Percentiles rank a stretch among this genome's conserved stretches.
phyloP scores from a whole-genome alignment of 1,140 invertebrate species.

The Battus philenor region DNA sequence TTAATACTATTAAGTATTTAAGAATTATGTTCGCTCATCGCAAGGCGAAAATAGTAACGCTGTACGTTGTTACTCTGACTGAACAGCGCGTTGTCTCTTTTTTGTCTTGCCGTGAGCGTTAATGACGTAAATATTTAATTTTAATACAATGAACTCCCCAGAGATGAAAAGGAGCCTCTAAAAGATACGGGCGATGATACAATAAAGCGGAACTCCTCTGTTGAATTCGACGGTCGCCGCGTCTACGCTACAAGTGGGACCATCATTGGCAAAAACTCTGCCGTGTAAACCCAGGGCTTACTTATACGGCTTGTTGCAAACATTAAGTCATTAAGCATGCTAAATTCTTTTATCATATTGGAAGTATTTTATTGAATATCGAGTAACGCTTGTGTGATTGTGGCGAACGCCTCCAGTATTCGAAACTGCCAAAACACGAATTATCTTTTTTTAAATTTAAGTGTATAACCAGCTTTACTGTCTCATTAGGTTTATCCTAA shows the following conservation, averaged over 20 bases:
- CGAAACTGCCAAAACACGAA: constrained; percentile 63
- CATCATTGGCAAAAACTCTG: constrained; percentile 90
- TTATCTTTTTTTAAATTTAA: constrained; percentile 33
- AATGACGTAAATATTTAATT: background rate
- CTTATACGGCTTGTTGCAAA: background rate
- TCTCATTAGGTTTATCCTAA: constrained; percentile 27
- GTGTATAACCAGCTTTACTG: constrained; percentile 47
- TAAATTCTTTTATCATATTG: background rate
- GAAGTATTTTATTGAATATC: constrained; percentile 17
- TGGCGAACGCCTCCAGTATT: constrained; percentile 64
- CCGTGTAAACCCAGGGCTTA: constrained; percentile 77
- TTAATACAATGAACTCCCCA: constrained; percentile 44
- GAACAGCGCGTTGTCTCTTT: background rate
- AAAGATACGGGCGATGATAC: constrained; percentile 81
- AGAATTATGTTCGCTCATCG: too few species aligned
- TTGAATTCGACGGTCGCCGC: constrained; percentile 87
- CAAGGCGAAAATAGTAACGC: too few species aligned
- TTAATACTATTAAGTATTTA: background rate
- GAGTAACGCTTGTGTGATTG: constrained; percentile 58
- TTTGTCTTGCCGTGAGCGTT: background rate
- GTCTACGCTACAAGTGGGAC: constrained; percentile 85
- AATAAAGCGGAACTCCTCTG: constrained; percentile 84
- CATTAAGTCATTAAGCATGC: background rate
- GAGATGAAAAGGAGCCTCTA: constrained; percentile 88
- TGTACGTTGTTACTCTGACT: too few species aligned